A percentile compares a stretch with the other conserved stretches of the same genome.
phyloP scores from a whole-genome alignment of 2,797 vertebrate genomes.

The Distichodus sexfasciatus region DNA sequence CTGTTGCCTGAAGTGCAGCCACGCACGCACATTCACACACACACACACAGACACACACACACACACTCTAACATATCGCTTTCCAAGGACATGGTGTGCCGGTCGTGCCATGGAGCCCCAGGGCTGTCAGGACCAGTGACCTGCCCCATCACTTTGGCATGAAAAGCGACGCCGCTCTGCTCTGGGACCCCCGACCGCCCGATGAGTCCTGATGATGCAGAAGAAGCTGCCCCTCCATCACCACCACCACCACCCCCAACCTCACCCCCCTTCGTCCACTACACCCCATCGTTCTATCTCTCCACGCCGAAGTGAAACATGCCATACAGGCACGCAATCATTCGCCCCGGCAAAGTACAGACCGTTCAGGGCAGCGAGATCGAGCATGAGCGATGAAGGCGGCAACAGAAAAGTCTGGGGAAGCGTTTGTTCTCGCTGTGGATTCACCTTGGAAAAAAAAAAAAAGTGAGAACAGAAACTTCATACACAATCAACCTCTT shows the following conservation, averaged over 20 bases:
- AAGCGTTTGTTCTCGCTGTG: too few relatives aligned
- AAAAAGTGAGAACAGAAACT: too few relatives aligned
- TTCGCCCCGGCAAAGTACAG: background rate
- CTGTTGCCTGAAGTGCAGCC: constrained; percentile 28
- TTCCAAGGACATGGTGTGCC: constrained; percentile 31
- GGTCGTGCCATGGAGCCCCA: constrained; percentile 26
- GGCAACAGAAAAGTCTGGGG: constrained; percentile 3
- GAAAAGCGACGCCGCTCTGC: constrained; percentile 21
- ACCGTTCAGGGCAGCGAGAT: background rate
- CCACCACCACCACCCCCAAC: background rate
- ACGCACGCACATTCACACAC: constrained; percentile 9
- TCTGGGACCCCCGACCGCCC: constrained; percentile 32
- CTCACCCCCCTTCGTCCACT: background rate
- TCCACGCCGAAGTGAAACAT: constrained; percentile 23
- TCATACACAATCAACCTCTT: too few relatives aligned
- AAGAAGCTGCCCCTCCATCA: constrained; percentile 3
- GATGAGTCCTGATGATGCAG: constrained; percentile 26
- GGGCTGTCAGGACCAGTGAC: constrained; percentile 41
- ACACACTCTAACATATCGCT: constrained; percentile 24
- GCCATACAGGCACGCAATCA: constrained; percentile 28
- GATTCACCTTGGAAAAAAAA: too few relatives aligned
- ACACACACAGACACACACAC: constrained; percentile 27
- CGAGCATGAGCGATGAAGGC: constrained; percentile 1
- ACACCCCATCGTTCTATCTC: constrained; percentile 14
- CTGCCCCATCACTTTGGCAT: constrained; percentile 39